These are phyloP conservation scores for Melipona bicolor DNA, from an alignment of 2,888 invertebrate genomes.

Conservation along the genomic window DNA sequence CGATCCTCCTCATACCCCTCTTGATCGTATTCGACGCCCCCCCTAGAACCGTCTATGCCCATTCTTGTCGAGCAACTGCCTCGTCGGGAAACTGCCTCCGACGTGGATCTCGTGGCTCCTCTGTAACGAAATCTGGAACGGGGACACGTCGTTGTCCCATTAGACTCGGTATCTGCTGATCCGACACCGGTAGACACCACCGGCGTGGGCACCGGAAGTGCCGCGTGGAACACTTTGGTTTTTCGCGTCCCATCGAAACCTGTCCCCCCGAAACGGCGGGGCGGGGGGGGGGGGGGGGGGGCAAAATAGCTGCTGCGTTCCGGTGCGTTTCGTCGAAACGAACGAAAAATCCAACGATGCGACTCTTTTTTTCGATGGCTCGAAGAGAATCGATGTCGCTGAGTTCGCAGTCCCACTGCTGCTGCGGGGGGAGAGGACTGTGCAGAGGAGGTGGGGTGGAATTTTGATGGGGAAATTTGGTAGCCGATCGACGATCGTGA, in stretches of 20 bases:
- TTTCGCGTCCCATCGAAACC: neutral
- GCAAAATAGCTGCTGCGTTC: neutral
- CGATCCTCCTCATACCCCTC: slow-evolving; percentile 45
- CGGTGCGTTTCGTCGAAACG: slow-evolving; percentile 8
- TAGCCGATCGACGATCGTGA: slow-evolving; percentile 6
- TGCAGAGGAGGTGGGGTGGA: neutral
- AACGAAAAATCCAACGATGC: neutral
- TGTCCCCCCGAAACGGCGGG: neutral
- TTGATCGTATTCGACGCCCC: slow-evolving; percentile 51
- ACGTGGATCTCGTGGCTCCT: slow-evolving; percentile 38
- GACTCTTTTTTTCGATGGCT: neutral
- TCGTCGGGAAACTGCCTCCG: slow-evolving; percentile 42
- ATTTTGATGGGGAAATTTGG: slow-evolving; percentile 20
- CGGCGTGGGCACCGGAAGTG: slow-evolving; percentile 47
- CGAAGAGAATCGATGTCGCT: slow-evolving; percentile 31
- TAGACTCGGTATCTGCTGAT: slow-evolving; percentile 58
- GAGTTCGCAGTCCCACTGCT: slow-evolving; percentile 5
- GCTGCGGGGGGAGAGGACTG: neutral
- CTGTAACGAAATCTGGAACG: slow-evolving; percentile 70
- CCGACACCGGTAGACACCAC: slow-evolving; percentile 27
- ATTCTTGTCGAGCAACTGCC: slow-evolving; percentile 55
- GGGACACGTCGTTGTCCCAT: slow-evolving; percentile 70
- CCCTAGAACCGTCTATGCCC: slow-evolving; percentile 40
- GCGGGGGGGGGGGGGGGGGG: too few relatives aligned
- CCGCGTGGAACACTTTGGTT: slow-evolving; percentile 40